phyloP scores from a whole-genome alignment of 2,888 invertebrate genomes.

The Serripes groenlandicus region DNA sequence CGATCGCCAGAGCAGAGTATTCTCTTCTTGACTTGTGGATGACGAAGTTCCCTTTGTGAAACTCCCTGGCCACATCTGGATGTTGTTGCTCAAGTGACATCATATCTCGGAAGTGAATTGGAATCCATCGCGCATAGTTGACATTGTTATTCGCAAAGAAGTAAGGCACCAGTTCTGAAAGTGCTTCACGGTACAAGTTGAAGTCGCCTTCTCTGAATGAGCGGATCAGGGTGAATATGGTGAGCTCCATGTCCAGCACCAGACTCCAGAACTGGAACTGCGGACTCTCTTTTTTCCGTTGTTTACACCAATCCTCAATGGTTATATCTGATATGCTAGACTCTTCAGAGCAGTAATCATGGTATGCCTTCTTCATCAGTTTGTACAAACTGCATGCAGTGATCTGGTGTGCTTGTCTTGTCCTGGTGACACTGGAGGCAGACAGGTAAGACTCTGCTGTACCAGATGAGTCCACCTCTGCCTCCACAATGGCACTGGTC shows the following conservation, averaged over 20 bases:
- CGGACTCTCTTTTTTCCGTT: background rate
- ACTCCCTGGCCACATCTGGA: slow-evolving; percentile 39
- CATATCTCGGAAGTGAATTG: slow-evolving; percentile 68
- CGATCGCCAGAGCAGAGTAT: slow-evolving; percentile 65
- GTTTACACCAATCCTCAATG: no score
- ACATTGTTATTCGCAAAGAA: slow-evolving; percentile 49
- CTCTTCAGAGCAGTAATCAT: background rate
- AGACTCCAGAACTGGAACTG: slow-evolving; percentile 12
- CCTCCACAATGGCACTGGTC: slow-evolving; percentile 61
- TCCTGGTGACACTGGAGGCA: slow-evolving; percentile 55
- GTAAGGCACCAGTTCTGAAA: slow-evolving; percentile 29
- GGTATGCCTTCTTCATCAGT: slow-evolving; percentile 33
- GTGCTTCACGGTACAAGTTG: slow-evolving; percentile 35
- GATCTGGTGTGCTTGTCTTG: slow-evolving; percentile 69
- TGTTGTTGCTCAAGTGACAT: no score
- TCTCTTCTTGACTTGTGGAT: slow-evolving; percentile 60
- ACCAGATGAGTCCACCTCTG: slow-evolving; percentile 72
- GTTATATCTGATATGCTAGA: no score
- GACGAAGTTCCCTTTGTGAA: slow-evolving; percentile 59
- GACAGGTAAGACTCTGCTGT: slow-evolving; percentile 68
- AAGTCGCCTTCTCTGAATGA: slow-evolving; percentile 48
- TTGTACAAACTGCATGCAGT: slow-evolving; percentile 66
- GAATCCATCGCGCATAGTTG: slow-evolving; percentile 71
- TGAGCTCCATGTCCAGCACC: background rate
- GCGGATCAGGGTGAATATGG: slow-evolving; percentile 28